Percentiles rank a stretch among this genome's conserved stretches.
phyloP scores from a whole-genome alignment of 2,797 vertebrate species.

The Sarcoramphus papa region DNA sequence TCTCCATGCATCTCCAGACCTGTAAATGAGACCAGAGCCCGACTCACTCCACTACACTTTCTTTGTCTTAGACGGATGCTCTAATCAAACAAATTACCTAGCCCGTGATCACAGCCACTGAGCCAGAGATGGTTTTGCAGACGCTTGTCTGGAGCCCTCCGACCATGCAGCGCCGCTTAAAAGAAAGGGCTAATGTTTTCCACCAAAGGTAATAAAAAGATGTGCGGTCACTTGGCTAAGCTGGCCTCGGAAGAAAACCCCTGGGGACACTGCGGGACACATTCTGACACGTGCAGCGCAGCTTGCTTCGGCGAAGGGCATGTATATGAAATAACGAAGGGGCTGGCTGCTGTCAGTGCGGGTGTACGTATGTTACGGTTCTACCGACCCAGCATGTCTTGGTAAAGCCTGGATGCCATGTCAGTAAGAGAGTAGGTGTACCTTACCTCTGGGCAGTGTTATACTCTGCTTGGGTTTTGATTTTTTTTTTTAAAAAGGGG shows the following conservation, averaged over 20 bases:
- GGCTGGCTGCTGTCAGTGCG: background rate
- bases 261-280: background rate
- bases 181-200: conserved; percentile 42
- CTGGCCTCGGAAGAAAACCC: background rate
- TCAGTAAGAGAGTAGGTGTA: background rate
- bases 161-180: background rate
- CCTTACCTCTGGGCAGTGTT: background rate
- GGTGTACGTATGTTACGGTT: fast-evolving
- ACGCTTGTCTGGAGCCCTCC: conserved; percentile 66
- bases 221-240: conserved; percentile 12
- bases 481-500: background rate
- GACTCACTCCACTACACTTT: conserved; percentile 75
- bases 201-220: conserved; percentile 57
- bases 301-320: background rate
- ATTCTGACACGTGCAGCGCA: background rate
- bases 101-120: conserved; percentile 56
- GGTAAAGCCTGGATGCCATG: background rate
- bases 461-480: background rate
- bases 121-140: conserved; percentile 64
- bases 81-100: conserved; percentile 75
- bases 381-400: fast-evolving
- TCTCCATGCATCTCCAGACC: conserved; percentile 76
- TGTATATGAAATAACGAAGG: background rate
- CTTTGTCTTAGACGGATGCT: conserved; percentile 73
- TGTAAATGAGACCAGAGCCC: conserved; percentile 78